A percentile compares a stretch with the other conserved stretches of the same genome.
Evolutionary conservation across 2,113 vertebrate genomes (phyloP).

Genomic region (Apodemus sylvaticus): DNA sequence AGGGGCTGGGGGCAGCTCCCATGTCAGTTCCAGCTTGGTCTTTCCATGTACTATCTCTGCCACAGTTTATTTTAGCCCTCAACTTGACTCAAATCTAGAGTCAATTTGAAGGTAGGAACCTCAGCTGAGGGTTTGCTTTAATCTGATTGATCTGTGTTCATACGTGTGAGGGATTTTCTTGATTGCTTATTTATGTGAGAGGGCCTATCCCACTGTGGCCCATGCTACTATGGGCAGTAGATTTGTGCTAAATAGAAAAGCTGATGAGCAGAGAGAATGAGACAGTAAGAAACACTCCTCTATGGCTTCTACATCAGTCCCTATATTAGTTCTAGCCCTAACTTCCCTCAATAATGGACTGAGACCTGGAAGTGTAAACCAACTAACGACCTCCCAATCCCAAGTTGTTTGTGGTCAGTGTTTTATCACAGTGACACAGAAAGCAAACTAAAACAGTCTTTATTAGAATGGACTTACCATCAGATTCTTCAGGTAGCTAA

Average conservation of each 20-base stretch:
- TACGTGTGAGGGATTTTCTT: background rate
- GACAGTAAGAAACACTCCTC: background rate
- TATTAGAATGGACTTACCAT: background rate
- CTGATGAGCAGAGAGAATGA: background rate
- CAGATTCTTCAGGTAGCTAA: background rate
- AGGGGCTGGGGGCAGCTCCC: background rate
- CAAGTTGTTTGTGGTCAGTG: background rate
- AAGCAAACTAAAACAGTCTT: background rate
- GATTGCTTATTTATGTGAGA: background rate
- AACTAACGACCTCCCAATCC: background rate
- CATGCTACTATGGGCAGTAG: background rate
- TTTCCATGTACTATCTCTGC: background rate
- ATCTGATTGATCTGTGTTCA: background rate
- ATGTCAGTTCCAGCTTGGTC: background rate
- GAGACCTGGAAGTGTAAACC: background rate
- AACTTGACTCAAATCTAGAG: background rate
- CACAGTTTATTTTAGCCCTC: background rate
- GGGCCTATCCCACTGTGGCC: background rate
- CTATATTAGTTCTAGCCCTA: background rate
- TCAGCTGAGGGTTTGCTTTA: background rate
- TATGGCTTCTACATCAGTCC: background rate
- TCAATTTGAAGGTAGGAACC: background rate
- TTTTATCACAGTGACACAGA: background rate
- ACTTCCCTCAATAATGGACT: background rate
- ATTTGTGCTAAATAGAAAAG: background rate